These are phyloP conservation scores for Hozukius guyotensis DNA, from an alignment of 2,797 vertebrate species.

Conservation along the genomic window DNA sequence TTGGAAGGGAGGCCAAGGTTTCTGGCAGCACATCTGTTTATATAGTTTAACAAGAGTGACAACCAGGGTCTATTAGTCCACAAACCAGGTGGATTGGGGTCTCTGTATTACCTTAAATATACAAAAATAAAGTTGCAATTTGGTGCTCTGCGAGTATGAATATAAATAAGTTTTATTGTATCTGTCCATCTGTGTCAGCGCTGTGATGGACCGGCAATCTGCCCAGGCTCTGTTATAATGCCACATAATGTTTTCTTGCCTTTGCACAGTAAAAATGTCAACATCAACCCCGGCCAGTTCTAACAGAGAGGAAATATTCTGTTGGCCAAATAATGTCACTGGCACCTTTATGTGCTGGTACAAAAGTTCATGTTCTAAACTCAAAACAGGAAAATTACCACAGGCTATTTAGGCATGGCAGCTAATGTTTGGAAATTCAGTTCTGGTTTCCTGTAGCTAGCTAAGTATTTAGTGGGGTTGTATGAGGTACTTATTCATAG, in stretches of 20 bases:
- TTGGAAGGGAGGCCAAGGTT: neutral
- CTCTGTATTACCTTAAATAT: neutral
- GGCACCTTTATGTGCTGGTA: neutral
- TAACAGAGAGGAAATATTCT: conserved; percentile 17
- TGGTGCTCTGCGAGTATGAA: neutral
- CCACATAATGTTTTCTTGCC: conserved; percentile 12
- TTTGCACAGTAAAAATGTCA: conserved; percentile 22
- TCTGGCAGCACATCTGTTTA: conserved; percentile 2
- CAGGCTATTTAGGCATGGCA: neutral
- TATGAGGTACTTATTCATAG: no score
- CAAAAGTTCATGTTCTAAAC: neutral
- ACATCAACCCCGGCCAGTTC: neutral
- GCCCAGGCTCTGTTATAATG: conserved; percentile 2
- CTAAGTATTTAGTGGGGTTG: neutral
- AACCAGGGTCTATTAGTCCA: neutral
- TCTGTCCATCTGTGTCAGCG: neutral
- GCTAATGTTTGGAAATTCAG: conserved; percentile 5
- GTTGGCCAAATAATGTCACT: neutral
- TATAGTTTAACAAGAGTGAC: neutral
- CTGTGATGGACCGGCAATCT: neutral
- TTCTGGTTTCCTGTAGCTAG: neutral
- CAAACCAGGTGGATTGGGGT: neutral
- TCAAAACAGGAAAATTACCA: neutral
- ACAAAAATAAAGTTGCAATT: neutral
- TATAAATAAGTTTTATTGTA: neutral